A percentile compares a stretch with the other conserved stretches of the same genome.
These are phyloP conservation scores for Harpagoxenus sublaevis DNA, from an alignment of 2,888 invertebrate genomes.

Conservation along the genomic window DNA sequence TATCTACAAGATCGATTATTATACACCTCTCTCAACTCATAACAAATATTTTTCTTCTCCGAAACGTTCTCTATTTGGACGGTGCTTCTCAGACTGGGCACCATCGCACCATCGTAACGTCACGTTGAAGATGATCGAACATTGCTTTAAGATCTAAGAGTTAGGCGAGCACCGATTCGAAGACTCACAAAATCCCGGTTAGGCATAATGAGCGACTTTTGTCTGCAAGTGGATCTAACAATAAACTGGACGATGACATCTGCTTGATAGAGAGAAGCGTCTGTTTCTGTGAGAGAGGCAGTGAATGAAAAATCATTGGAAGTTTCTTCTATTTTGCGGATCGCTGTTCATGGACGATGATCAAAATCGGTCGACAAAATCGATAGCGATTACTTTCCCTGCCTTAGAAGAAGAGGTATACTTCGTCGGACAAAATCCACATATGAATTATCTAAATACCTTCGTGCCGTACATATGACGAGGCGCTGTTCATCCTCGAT, in stretches of 20 bases:
- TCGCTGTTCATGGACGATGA: slow-evolving; percentile 42
- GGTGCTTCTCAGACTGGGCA: neutral
- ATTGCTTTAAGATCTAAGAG: slow-evolving; percentile 10
- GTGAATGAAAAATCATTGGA: slow-evolving; percentile 67
- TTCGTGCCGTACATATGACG: slow-evolving; percentile 76
- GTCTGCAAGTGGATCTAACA: neutral
- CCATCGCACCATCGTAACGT: neutral
- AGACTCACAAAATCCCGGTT: neutral
- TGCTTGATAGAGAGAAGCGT: slow-evolving; percentile 27
- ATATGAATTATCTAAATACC: slow-evolving; percentile 66
- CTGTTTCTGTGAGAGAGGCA: slow-evolving; percentile 63
- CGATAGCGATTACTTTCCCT: slow-evolving; percentile 41
- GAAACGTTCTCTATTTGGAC: neutral
- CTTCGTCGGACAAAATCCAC: slow-evolving; percentile 2
- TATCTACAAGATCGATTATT: slow-evolving; percentile 47
- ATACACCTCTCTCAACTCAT: slow-evolving; percentile 7
- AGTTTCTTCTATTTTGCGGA: slow-evolving; percentile 13
- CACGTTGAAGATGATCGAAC: slow-evolving; percentile 23
- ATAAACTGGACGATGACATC: slow-evolving; percentile 9
- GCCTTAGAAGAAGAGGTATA: slow-evolving; percentile 29
- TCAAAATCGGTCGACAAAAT: slow-evolving; percentile 22
- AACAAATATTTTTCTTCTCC: neutral
- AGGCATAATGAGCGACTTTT: slow-evolving; percentile 7
- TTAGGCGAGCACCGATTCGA: slow-evolving; percentile 13
- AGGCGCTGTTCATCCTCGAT: slow-evolving; percentile 58